Conservation (phyloP, 1,140 invertebrate genomes). For the Scaptomyza montana region DNA sequence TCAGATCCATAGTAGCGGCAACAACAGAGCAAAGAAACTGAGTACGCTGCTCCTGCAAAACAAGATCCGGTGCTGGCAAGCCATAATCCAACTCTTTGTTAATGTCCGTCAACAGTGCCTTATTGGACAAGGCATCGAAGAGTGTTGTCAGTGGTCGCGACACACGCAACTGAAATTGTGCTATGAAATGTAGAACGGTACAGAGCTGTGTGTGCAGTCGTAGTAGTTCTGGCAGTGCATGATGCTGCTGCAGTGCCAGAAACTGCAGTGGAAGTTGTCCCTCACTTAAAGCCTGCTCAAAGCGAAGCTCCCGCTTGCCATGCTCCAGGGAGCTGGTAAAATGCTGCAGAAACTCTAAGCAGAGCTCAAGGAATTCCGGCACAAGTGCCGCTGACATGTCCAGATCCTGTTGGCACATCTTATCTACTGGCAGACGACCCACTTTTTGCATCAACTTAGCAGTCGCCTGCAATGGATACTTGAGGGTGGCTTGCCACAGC, state of each 20-base stretch:
- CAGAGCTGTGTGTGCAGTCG: slow-evolving; percentile 91
- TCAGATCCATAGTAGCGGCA: slow-evolving; percentile 86
- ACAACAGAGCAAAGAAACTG: slow-evolving; percentile 88
- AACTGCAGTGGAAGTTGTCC: slow-evolving; percentile 88
- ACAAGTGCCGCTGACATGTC: slow-evolving; percentile 89
- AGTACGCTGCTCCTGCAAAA: slow-evolving; percentile 85
- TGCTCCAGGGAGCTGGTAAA: slow-evolving; percentile 85
- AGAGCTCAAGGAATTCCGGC: slow-evolving; percentile 88
- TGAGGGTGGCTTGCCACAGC: slow-evolving; percentile 94
- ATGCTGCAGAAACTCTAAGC: slow-evolving; percentile 89
- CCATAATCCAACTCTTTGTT: slow-evolving; percentile 82
- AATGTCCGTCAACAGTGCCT: slow-evolving; percentile 85
- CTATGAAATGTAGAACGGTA: slow-evolving; percentile 90
- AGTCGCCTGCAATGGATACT: slow-evolving; percentile 89
- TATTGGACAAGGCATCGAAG: slow-evolving; percentile 88
- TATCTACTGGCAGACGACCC: slow-evolving; percentile 93
- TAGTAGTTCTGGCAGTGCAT: slow-evolving; percentile 90
- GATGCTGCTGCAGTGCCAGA: slow-evolving; percentile 90
- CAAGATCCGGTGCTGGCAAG: slow-evolving; percentile 84
- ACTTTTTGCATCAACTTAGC: slow-evolving; percentile 94
- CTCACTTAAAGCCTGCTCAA: slow-evolving; percentile 89
- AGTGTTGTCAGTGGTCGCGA: slow-evolving; percentile 89
- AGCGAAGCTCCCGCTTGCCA: slow-evolving; percentile 85
- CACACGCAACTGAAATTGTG: slow-evolving; percentile 90
- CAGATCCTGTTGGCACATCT: slow-evolving; percentile 90